Conservation (phyloP, 1,140 invertebrate species). For the Tetragnatha versicolor region DNA sequence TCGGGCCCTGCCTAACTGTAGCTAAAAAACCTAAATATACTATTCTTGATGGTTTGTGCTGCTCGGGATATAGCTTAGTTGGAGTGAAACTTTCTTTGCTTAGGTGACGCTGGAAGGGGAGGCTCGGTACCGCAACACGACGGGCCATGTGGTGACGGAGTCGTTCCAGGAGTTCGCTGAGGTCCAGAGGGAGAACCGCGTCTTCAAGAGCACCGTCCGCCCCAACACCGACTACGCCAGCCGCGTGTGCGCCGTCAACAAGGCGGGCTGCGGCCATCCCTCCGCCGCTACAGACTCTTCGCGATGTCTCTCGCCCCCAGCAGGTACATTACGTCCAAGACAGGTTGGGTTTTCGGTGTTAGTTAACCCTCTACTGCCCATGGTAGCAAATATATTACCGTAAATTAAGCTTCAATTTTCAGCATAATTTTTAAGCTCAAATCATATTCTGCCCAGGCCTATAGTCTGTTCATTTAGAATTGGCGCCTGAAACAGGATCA, state of each 20-base stretch:
- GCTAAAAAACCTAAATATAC: no score
- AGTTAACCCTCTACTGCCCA: no score
- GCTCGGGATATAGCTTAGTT: no score
- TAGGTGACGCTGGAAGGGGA: constrained; percentile 53
- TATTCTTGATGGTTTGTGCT: no score
- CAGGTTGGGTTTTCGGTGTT: no score
- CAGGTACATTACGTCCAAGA: constrained; percentile 32
- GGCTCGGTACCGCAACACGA: constrained; percentile 39
- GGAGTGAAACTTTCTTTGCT: not conserved
- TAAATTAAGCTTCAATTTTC: no score
- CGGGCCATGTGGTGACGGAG: constrained; percentile 50
- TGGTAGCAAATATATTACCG: no score
- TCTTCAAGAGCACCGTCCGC: constrained; percentile 55
- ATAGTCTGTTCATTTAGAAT: no score
- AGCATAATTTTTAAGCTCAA: no score
- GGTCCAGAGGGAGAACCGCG: constrained; percentile 47
- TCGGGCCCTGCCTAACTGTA: no score
- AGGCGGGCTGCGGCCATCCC: constrained; percentile 56
- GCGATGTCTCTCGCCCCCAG: constrained; percentile 48
- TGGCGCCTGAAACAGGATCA: no score
- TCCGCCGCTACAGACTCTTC: constrained; percentile 31
- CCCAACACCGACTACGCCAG: constrained; percentile 62
- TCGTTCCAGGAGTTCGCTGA: constrained; percentile 48
- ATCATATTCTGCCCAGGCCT: no score
- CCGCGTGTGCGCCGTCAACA: constrained; percentile 56